Base-by-base conservation (phyloP, 1,140 invertebrate genomes). In the Trachymyrmex septentrionalis region DNA sequence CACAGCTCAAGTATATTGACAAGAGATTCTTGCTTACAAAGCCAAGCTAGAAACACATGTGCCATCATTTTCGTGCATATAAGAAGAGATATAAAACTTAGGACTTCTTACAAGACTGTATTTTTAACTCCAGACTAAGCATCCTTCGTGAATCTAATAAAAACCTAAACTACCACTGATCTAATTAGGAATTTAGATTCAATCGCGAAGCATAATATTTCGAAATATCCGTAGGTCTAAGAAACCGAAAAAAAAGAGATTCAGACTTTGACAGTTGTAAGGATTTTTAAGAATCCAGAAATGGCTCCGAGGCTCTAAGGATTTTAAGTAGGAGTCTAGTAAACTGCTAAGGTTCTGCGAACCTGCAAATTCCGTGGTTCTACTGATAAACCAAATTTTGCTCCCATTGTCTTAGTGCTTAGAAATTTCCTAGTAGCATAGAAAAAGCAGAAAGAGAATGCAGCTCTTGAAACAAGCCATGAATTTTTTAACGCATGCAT, bases 21-120 rank as follows among this genome's bases (percentile, higher is more conserved):
- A 50, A 75, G 67, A 88, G 61, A 63, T 84, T 86, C 88, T 85
- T 86, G 88, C 78, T 86, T 90, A 85, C 44, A 76, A 69, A 69
- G 85, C 85, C 90, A 91, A 91, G 72, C 84, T 91, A 90, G 80
- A 86, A 88, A 91, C 84, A 88, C 71, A 91, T 91, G 90, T 91
- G 90, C 90, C 90, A 91, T 91, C 90, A 57, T 88, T 91, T 91
- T 87, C 88, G 87, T 87, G 91, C 77, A 87, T 87, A 86, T 85
- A 91, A 82, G 67, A 67, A 84, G 71, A 86, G 69, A 76, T 78
- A 48, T 88, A 91, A 88, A 61, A 88, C 76, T 72, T 87, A 87
- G 86, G 50, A 86, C 63, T 88, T 91, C 88, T 87, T 91, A 91
- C 88, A 87, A 87, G 90, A 64, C 80, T 91, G 88, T 90, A 90